phyloP scores from a whole-genome alignment of 2,888 invertebrate species.

The Sinotaia quadrata region DNA sequence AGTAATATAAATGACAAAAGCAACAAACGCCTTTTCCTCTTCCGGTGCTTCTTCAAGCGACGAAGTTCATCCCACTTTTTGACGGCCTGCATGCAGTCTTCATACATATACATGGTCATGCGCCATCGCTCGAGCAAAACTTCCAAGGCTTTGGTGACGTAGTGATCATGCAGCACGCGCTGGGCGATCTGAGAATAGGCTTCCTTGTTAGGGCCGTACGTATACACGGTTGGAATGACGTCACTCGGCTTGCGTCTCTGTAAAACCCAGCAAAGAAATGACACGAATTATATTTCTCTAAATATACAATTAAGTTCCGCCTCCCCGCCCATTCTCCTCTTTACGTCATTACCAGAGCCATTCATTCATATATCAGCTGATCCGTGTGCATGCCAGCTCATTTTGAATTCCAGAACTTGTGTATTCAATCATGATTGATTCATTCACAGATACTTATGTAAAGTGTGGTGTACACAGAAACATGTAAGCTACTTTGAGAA shows the following conservation, averaged over 20 bases:
- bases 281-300: not conserved
- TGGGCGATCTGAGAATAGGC: slow-evolving; percentile 49
- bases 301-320: not conserved
- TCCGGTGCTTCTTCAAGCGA: slow-evolving; percentile 1
- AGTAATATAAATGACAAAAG: slow-evolving; percentile 4
- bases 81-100: slow-evolving; percentile 53
- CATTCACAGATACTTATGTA: too few relatives aligned
- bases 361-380: too few relatives aligned
- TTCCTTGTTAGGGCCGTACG: slow-evolving; percentile 48
- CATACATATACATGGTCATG: slow-evolving; percentile 57
- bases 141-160: slow-evolving; percentile 49
- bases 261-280: not conserved
- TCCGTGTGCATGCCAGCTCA: too few relatives aligned
- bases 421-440: too few relatives aligned
- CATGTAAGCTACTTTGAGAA: too few relatives aligned
- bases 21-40: slow-evolving; percentile 14
- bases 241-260: slow-evolving; percentile 15
- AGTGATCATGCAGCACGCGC: slow-evolving; percentile 47
- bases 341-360: too few relatives aligned
- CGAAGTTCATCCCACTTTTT: slow-evolving; percentile 35
- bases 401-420: too few relatives aligned
- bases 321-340: not conserved
- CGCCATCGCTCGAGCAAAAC: slow-evolving; percentile 54
- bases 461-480: too few relatives aligned
- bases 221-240: slow-evolving; percentile 26